A percentile compares a stretch with the other conserved stretches of the same genome.
Evolutionary conservation across 2,113 vertebrate genomes (phyloP).

Genomic region (Saguinus midas): DNA sequence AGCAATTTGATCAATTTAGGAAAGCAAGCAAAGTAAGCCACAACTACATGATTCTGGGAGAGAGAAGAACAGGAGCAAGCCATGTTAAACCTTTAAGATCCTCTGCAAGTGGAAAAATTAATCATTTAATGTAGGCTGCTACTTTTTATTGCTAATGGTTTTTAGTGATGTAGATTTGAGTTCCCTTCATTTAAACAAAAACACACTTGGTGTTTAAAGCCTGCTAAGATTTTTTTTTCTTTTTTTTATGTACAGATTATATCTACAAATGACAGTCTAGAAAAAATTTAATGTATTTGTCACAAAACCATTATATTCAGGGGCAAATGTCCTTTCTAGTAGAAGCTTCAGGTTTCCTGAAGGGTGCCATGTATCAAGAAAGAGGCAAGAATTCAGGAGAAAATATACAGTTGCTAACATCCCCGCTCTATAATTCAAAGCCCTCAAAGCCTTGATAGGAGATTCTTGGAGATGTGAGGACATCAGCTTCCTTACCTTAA

Average conservation of each 20-base stretch:
- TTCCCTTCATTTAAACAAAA: background rate
- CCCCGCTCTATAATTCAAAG: background rate
- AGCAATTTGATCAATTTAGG: conserved; percentile 2
- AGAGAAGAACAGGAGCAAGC: background rate
- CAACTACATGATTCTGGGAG: background rate
- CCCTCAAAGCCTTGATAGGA: background rate
- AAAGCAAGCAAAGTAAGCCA: conserved; percentile 44
- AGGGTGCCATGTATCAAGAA: background rate
- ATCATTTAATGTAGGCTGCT: background rate
- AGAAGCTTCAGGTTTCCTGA: background rate
- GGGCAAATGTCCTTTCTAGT: background rate
- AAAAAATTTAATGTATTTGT: background rate
- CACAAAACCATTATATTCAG: background rate
- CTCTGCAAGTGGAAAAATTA: background rate
- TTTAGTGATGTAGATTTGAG: background rate
- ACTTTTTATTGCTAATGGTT: background rate
- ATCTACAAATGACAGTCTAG: background rate
- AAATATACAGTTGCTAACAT: fast-evolving
- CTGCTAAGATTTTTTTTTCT: background rate
- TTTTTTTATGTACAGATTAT: background rate
- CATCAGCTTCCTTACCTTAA: background rate
- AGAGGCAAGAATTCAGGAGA: background rate
- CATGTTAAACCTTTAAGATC: background rate
- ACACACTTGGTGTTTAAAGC: background rate
- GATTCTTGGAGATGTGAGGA: background rate